Evolutionary conservation across 1,140 invertebrate genomes (phyloP).

Genomic region (Aphaenogaster ashmeadi): DNA sequence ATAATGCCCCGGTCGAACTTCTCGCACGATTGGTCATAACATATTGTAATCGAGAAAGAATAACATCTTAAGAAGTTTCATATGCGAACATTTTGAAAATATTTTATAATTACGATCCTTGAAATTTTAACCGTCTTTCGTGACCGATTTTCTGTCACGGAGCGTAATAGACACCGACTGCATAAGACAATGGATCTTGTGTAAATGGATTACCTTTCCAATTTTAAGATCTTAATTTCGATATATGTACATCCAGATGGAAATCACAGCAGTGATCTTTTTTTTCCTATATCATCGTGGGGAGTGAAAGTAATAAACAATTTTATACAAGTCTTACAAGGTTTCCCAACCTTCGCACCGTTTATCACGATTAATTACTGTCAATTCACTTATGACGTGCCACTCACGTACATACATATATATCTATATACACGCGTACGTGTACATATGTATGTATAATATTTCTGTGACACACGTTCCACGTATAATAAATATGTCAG

Average conservation of each 20-base stretch:
- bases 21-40: not conserved
- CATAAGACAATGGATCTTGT: not conserved
- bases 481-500: slow-evolving; percentile 42
- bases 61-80: not conserved
- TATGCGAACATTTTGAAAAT: not conserved
- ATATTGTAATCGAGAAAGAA: slow-evolving; percentile 4
- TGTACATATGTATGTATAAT: slow-evolving; percentile 21
- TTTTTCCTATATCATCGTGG: slow-evolving; percentile 61
- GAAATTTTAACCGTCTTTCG: not conserved
- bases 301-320: slow-evolving; percentile 24
- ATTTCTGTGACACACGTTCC: not conserved
- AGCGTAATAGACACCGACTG: not conserved
- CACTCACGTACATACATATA: slow-evolving; percentile 33
- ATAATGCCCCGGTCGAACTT: not conserved
- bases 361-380: slow-evolving; percentile 65
- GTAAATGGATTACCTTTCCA: slow-evolving; percentile 67
- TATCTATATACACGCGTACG: not conserved
- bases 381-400: slow-evolving; percentile 62
- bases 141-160: not conserved
- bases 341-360: slow-evolving; percentile 13
- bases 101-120: slow-evolving; percentile 2
- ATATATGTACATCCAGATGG: slow-evolving; percentile 42
- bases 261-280: slow-evolving; percentile 19
- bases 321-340: slow-evolving; percentile 35
- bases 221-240: slow-evolving; percentile 24